A percentile compares a stretch with the other conserved stretches of the same genome.
Evolutionary conservation across 2,113 vertebrate genomes (phyloP).

Genomic region (Stictonetta naevosa): DNA sequence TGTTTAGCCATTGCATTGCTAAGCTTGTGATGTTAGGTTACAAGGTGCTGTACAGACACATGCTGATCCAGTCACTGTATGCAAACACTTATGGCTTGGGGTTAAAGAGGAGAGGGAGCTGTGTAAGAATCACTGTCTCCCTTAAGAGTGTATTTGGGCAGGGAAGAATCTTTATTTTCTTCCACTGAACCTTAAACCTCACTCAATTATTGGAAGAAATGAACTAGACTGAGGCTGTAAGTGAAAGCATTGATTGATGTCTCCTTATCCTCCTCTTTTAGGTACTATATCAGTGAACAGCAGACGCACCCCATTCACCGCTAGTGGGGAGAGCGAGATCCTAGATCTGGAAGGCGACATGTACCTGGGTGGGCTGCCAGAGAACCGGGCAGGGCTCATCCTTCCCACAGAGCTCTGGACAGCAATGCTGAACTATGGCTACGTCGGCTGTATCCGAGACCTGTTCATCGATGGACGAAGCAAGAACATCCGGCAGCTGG

Average conservation of each 20-base stretch:
- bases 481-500: constrained; percentile 95
- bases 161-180: neutral
- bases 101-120: neutral
- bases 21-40: neutral
- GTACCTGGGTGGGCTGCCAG: constrained; percentile 93
- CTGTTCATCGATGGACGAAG: constrained; percentile 95
- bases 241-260: neutral
- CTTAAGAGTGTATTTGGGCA: neutral
- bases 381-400: constrained; percentile 89
- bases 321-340: constrained; percentile 96
- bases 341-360: constrained; percentile 96
- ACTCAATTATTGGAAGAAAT: neutral
- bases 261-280: constrained; percentile 36
- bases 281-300: constrained; percentile 98
- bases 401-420: constrained; percentile 98
- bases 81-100: neutral
- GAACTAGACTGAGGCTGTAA: neutral
- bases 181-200: neutral
- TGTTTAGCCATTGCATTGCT: neutral
- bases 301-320: constrained; percentile 92
- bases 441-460: constrained; percentile 94
- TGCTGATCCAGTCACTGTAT: neutral
- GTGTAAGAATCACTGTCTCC: neutral
- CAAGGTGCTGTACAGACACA: neutral
- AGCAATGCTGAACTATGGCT: constrained; percentile 97